These are phyloP conservation scores for Melanotaenia duboulayi DNA, from an alignment of 2,113 vertebrate species.

Conservation along the genomic window DNA sequence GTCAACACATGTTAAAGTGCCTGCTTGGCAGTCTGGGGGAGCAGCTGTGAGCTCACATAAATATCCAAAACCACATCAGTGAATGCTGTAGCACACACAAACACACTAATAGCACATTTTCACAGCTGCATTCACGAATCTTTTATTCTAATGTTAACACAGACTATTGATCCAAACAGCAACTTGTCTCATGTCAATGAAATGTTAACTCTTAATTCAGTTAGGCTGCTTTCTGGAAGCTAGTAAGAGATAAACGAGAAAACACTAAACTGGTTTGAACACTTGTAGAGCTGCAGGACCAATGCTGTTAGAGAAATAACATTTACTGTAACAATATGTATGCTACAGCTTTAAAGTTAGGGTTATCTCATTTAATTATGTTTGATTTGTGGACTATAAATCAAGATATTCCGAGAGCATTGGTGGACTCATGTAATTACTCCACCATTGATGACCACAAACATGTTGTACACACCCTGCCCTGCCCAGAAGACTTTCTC, in stretches of 20 bases:
- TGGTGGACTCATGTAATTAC: slow-evolving; percentile 56
- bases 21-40: not conserved
- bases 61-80: slow-evolving; percentile 45
- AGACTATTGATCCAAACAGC: slow-evolving; percentile 10
- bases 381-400: slow-evolving; percentile 40
- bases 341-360: not conserved
- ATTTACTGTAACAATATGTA: not conserved
- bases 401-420: slow-evolving; percentile 58
- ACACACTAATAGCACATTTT: slow-evolving; percentile 3
- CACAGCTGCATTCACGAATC: slow-evolving; percentile 31
- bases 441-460: slow-evolving; percentile 64
- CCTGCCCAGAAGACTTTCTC: slow-evolving; percentile 51
- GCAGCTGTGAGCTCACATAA: slow-evolving; percentile 50
- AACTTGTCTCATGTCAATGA: not conserved
- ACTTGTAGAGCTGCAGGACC: not conserved
- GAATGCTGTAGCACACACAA: slow-evolving; percentile 17
- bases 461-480: slow-evolving; percentile 66
- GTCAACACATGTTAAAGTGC: slow-evolving; percentile 11
- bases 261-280: not conserved
- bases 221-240: too few relatives aligned
- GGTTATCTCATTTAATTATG: slow-evolving; percentile 37
- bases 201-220: too few relatives aligned
- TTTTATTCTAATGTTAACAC: slow-evolving; percentile 1
- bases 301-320: not conserved
- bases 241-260: too few relatives aligned